These are phyloP conservation scores for Teleiodes luculella DNA, from an alignment of 2,888 invertebrate genomes.

Conservation along the genomic window DNA sequence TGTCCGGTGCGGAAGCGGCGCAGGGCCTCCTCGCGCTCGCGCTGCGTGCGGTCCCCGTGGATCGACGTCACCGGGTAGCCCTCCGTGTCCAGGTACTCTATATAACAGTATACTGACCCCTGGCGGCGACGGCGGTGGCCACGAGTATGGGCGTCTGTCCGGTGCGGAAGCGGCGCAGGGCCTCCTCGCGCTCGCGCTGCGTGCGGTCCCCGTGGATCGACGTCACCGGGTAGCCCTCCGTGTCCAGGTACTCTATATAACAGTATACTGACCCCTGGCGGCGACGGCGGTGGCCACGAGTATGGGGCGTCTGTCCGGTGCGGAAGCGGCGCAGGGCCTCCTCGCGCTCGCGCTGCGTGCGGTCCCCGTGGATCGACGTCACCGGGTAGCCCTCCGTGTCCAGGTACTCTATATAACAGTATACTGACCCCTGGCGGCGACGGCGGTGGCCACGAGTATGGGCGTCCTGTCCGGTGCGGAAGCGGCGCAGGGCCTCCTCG, in stretches of 20 bases:
- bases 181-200: conserved; percentile 98
- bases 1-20: conserved; percentile 89
- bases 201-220: conserved; percentile 99
- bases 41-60: conserved; percentile 97
- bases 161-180: conserved; percentile 93
- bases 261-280: too few species aligned
- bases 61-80: conserved; percentile 99
- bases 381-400: conserved; percentile 95
- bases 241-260: conserved; percentile 93
- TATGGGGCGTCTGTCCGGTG: conserved; percentile 83
- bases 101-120: too few species aligned
- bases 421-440: conserved; percentile 97
- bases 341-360: conserved; percentile 97
- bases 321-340: conserved; percentile 97
- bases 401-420: conserved; percentile 95
- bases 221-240: conserved; percentile 95
- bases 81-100: conserved; percentile 92
- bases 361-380: conserved; percentile 99
- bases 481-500: conserved; percentile 96
- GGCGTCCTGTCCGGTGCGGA: conserved; percentile 87
- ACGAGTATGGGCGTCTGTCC: conserved; percentile 97
- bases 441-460: conserved; percentile 95
- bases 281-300: conserved; percentile 98
- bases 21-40: conserved; percentile 96
- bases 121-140: conserved; percentile 98